phyloP scores from a whole-genome alignment of 2,797 vertebrate species.

The Emydoidea blandingii region DNA sequence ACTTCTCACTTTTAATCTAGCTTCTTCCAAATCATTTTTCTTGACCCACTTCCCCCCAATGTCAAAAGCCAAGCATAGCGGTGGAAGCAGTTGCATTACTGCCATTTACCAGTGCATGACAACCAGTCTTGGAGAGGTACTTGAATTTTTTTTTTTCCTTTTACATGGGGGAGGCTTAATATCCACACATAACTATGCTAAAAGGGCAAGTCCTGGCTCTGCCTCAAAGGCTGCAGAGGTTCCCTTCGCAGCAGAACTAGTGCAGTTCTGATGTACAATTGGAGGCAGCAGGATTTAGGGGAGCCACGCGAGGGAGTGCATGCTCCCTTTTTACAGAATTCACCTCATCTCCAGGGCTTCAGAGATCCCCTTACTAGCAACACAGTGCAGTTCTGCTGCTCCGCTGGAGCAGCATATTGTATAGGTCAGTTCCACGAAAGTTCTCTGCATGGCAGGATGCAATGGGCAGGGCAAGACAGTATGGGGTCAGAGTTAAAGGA shows the following conservation, averaged over 20 bases:
- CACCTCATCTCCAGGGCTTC: not conserved
- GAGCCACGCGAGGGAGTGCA: accelerated
- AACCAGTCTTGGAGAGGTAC: not conserved
- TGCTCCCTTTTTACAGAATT: accelerated
- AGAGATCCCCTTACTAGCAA: not conserved
- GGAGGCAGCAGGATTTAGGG: accelerated
- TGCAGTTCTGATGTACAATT: not conserved
- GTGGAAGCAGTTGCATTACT: not conserved
- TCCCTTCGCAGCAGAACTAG: not conserved
- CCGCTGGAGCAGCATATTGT: not conserved
- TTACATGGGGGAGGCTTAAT: accelerated
- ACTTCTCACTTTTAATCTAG: not conserved
- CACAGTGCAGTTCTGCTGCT: not conserved
- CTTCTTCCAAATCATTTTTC: not conserved
- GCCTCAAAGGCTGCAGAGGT: not conserved
- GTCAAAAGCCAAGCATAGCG: accelerated
- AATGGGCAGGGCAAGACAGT: not conserved
- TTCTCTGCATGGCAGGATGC: not conserved
- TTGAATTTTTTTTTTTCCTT: not conserved
- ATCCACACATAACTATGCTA: not conserved
- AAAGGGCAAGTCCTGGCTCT: not conserved
- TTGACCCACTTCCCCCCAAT: not conserved
- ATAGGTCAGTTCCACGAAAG: not conserved
- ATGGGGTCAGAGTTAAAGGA: accelerated
- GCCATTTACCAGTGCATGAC: not conserved